Base-by-base conservation (phyloP, 2,888 invertebrate species). In the Gryllus longicercus region DNA sequence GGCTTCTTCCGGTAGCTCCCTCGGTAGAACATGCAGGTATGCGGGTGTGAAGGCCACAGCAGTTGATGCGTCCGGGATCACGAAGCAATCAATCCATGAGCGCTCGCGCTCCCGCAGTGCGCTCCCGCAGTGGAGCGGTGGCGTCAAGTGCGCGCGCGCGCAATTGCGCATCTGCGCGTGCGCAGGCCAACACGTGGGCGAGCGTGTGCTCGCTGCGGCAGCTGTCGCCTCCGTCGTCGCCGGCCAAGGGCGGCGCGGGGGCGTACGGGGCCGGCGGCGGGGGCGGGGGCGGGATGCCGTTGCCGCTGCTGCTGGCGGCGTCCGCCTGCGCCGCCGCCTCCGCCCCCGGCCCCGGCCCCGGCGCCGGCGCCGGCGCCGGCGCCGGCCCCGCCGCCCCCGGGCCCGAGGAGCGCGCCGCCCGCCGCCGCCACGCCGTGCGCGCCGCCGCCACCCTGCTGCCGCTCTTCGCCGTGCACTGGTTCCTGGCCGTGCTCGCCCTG, bases 401-500 rank as follows among this genome's bases (percentile, higher is more conserved):
- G 12, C 21, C 18, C 74, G 23, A 25, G 14, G n/a, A 16, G 23
- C 14, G 14, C n/a, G 14, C 18, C 38, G 75, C 75, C n/a, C 12
- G 23, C n/a, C 84, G 84, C 49, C 84, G 84, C 38, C 84, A 82
- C 80, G 82, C 84, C 75, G 82, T 85, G 83, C 83, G 84, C 81
- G 84, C 92, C 4, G 90, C 93, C 78, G 89, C 93, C 76, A 90
- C 92, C n/a, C 86, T 93, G 83, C 91, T 93, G 84, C 93, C 93
- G 21, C 90, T 92, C 82, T 92, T 93, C 84, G 91, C 92, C 16
- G 90, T 93, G 25, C 91, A 92, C 84, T 94, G 94, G 94, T 93
- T 93, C 83, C 90, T 93, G 86, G 92, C 92, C 1, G 93, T 93
- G 8, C 89, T 93, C 51, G 93, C 93, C 1, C 89, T 93, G 75